Conservation (phyloP, 1,140 invertebrate species). For the Papilio polytes region DNA sequence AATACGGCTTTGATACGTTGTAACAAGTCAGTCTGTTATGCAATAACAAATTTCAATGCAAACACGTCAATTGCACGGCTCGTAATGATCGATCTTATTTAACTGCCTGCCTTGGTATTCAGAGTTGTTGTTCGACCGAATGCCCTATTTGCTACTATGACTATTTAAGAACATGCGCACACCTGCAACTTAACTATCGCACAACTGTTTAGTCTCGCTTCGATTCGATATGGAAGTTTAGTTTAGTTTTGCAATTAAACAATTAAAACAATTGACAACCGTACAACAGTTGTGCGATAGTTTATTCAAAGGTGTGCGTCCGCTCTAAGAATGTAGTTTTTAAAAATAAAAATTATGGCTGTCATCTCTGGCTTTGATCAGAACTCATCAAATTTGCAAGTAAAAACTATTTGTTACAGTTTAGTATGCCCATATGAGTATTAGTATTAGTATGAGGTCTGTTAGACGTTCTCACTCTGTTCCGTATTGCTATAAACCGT, state of each 20-base stretch:
- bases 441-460: neutral
- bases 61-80: conserved; percentile 8
- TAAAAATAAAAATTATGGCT: neutral
- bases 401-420: no score
- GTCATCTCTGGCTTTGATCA: neutral
- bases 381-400: no score
- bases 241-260: no score
- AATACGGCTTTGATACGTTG: conserved; percentile 10
- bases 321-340: no score
- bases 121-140: conserved; percentile 1
- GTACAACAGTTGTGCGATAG: no score
- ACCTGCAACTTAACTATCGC: no score
- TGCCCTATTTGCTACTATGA: neutral
- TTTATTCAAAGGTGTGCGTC: no score
- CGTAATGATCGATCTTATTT: conserved; percentile 31
- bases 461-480: neutral
- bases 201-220: no score
- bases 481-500: neutral
- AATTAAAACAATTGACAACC: no score
- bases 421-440: no score
- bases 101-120: conserved; percentile 2
- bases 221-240: no score
- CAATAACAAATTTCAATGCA: conserved; percentile 22
- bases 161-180: neutral
- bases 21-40: neutral